phyloP scores from a whole-genome alignment of 2,888 invertebrate species.

The Argyresthia goedartella region DNA sequence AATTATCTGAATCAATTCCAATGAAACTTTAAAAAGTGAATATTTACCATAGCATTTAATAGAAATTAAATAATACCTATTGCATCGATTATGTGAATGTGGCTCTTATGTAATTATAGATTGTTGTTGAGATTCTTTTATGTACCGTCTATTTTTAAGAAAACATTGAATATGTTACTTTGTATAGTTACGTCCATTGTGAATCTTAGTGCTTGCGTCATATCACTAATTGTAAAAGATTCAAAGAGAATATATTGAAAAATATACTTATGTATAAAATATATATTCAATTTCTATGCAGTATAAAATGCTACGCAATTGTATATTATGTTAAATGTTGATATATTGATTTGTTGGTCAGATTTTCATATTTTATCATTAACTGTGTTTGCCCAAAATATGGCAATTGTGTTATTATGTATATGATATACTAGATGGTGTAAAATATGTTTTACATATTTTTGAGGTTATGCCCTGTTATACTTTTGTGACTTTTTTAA shows the following conservation, averaged over 20 bases:
- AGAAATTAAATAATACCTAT: too few species aligned
- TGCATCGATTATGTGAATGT: too few species aligned
- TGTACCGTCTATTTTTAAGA: too few species aligned
- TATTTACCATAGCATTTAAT: too few species aligned
- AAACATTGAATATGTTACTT: too few species aligned
- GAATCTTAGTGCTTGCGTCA: conserved; percentile 55
- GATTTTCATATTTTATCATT: conserved; percentile 22
- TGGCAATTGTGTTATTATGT: conserved; percentile 17
- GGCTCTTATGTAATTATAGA: too few species aligned
- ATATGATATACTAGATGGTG: background rate
- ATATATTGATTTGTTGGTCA: conserved; percentile 20
- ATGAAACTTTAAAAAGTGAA: too few species aligned
- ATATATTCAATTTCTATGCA: conserved; percentile 1
- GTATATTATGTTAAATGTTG: conserved; percentile 13
- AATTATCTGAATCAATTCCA: too few species aligned
- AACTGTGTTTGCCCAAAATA: conserved; percentile 19
- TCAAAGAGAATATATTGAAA: background rate
- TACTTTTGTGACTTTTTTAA: too few species aligned
- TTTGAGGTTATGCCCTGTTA: too few species aligned
- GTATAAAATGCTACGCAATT: background rate
- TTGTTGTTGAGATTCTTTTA: too few species aligned
- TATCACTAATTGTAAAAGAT: conserved; percentile 55
- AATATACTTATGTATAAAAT: too few species aligned
- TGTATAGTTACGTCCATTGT: background rate
- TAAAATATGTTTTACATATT: background rate